phyloP scores from a whole-genome alignment of 2,113 vertebrate species.

The Tachysurus fulvidraco region DNA sequence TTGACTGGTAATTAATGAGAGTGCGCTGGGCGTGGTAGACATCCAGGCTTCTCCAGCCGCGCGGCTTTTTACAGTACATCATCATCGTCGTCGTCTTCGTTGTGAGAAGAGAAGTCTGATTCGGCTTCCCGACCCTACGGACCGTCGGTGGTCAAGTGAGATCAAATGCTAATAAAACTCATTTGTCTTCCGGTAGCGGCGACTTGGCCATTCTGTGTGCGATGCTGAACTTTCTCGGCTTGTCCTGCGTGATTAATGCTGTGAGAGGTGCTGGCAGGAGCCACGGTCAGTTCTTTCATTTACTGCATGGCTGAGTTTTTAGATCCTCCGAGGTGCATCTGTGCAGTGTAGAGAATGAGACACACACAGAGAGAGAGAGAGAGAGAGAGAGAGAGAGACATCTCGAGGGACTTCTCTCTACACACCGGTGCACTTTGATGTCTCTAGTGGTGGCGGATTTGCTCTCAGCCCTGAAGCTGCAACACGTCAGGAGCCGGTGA shows the following conservation, averaged over 20 bases:
- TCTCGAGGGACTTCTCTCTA: conserved; percentile 43
- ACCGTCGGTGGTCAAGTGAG: background rate
- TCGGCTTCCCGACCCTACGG: background rate
- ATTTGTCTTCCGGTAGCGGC: background rate
- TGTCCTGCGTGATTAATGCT: conserved; percentile 28
- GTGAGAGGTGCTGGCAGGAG: conserved; percentile 14
- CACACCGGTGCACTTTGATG: conserved; percentile 39
- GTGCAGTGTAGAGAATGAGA: conserved; percentile 34
- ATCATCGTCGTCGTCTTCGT: too few species aligned
- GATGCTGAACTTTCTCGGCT: conserved; percentile 9
- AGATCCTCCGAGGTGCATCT: conserved; percentile 38
- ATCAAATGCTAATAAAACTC: conserved; percentile 30
- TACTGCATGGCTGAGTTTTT: conserved; percentile 53
- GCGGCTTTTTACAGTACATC: background rate
- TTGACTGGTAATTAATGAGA: conserved; percentile 16
- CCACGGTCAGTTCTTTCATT: conserved; percentile 46
- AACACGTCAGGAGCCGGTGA: background rate
- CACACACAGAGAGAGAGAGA: conserved; percentile 15
- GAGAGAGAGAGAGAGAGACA: background rate
- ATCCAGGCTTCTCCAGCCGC: background rate
- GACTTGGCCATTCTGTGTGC: background rate
- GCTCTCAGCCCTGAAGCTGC: conserved; percentile 4
- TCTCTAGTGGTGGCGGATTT: conserved; percentile 47
- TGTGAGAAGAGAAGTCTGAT: background rate
- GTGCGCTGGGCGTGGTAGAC: background rate